These are phyloP conservation scores for Adelosebastes latens DNA, from an alignment of 2,797 vertebrate genomes.

Conservation along the genomic window DNA sequence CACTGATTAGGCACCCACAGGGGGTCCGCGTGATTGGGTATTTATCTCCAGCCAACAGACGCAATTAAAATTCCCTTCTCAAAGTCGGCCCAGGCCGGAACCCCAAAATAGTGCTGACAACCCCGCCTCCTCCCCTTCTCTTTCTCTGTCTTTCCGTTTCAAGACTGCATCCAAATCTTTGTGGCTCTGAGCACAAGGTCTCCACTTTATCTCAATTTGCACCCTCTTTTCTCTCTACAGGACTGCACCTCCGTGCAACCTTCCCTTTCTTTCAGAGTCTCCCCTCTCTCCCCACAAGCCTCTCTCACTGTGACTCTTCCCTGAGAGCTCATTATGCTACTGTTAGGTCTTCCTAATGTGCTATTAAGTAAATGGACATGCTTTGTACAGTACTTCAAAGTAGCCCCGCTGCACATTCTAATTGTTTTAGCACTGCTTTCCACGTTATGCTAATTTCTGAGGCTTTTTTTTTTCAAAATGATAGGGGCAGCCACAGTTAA, in stretches of 20 bases:
- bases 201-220: constrained; percentile 56
- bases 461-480: constrained; percentile 4
- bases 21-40: constrained; percentile 78
- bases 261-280: constrained; percentile 12
- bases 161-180: constrained; percentile 59
- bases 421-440: constrained; percentile 50
- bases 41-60: constrained; percentile 84
- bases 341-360: constrained; percentile 49
- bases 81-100: constrained; percentile 64
- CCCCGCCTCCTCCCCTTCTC: constrained; percentile 8
- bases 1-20: constrained; percentile 76
- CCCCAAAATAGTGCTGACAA: constrained; percentile 57
- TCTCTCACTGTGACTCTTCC: constrained; percentile 20
- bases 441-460: constrained; percentile 27
- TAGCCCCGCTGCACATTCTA: constrained; percentile 4
- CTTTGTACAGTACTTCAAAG: constrained; percentile 36
- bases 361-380: constrained; percentile 48
- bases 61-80: constrained; percentile 82
- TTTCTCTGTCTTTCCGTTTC: constrained; percentile 56
- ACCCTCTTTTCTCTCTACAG: constrained; percentile 21
- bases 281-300: neutral
- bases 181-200: constrained; percentile 51
- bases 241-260: constrained; percentile 27
- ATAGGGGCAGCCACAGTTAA: constrained; percentile 5
- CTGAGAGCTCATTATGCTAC: constrained; percentile 43